Evolutionary conservation across 2,888 invertebrate species (phyloP).

Genomic region (Siphlonurus alternatus): DNA sequence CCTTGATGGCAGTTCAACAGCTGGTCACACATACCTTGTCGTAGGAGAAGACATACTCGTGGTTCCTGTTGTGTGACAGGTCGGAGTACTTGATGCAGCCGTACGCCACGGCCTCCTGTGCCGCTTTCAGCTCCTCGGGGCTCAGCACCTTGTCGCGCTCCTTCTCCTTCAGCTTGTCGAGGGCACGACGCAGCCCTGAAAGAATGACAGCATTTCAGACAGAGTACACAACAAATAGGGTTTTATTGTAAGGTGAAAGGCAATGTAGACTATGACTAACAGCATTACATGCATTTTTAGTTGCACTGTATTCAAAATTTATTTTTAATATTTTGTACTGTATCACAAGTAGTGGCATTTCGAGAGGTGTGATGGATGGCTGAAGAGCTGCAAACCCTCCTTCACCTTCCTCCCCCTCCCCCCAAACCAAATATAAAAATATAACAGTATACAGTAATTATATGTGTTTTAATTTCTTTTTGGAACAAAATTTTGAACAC

Average conservation of each 20-base stretch:
- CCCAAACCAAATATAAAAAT: no score
- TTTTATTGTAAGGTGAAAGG: not conserved
- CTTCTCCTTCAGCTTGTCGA: slow-evolving; percentile 73
- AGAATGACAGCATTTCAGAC: no score
- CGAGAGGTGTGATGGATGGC: no score
- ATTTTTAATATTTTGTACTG: not conserved
- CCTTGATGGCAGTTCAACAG: no score
- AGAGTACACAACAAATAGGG: no score
- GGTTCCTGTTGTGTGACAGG: slow-evolving; percentile 77
- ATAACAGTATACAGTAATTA: no score
- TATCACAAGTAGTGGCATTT: not conserved
- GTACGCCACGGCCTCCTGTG: slow-evolving; percentile 86
- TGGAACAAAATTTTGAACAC: no score
- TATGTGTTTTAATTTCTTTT: no score
- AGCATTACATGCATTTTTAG: no score
- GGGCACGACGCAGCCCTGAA: slow-evolving; percentile 51
- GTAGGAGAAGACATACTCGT: slow-evolving; percentile 95
- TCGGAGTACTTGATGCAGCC: slow-evolving; percentile 99
- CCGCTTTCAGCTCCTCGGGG: slow-evolving; percentile 58
- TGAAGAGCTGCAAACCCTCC: no score
- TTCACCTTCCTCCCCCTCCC: no score
- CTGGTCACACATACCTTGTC: slow-evolving; percentile 49
- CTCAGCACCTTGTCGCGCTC: slow-evolving; percentile 69
- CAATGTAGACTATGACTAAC: no score
- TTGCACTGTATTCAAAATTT: not conserved